A percentile compares a stretch with the other conserved stretches of the same genome.
Evolutionary conservation across 2,888 invertebrate genomes (phyloP).

Genomic region (Drosophila falleni): DNA sequence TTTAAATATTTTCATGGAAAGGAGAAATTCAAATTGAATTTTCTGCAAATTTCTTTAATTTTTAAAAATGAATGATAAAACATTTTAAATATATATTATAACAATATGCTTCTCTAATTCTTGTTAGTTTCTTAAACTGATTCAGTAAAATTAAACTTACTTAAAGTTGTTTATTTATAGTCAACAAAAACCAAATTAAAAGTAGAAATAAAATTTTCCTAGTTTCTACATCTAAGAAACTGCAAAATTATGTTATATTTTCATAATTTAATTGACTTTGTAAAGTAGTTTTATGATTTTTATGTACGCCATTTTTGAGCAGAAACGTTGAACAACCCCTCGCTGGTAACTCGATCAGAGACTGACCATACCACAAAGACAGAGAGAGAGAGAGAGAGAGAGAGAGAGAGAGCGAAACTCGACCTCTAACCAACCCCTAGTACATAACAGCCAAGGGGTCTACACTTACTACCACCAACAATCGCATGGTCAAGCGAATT

Average conservation of each 20-base stretch:
- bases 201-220: too few relatives aligned
- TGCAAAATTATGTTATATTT: background rate
- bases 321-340: constrained; percentile 49
- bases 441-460: constrained; percentile 3
- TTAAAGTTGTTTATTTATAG: too few relatives aligned
- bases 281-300: background rate
- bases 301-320: constrained; percentile 63
- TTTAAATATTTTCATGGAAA: too few relatives aligned
- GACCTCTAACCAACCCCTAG: constrained; percentile 23
- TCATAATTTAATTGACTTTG: background rate
- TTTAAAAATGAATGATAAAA: too few relatives aligned
- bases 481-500: constrained; percentile 62
- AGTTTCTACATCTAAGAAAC: too few relatives aligned
- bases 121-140: too few relatives aligned
- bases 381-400: constrained; percentile 3
- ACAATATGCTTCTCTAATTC: too few relatives aligned
- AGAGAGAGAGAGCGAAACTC: background rate
- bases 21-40: too few relatives aligned
- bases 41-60: too few relatives aligned
- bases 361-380: constrained; percentile 33
- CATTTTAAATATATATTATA: too few relatives aligned
- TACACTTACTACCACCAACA: constrained; percentile 34
- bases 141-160: too few relatives aligned
- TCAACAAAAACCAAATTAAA: too few relatives aligned
- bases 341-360: constrained; percentile 52